Conservation (phyloP, 2,888 invertebrate genomes). For the Philopedon plagiatum region DNA sequence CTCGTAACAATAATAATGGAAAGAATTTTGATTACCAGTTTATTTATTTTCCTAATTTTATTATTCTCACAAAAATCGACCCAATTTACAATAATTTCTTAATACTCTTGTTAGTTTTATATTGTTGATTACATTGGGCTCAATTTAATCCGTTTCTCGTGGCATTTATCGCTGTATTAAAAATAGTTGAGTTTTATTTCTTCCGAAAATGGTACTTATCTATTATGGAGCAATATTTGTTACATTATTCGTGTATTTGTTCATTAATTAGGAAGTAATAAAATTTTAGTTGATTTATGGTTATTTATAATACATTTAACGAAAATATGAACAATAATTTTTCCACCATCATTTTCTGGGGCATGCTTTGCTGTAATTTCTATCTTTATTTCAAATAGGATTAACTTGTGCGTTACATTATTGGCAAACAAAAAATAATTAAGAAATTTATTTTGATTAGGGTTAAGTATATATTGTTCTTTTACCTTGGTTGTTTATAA, state of each 20-base stretch:
- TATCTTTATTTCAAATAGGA: too few relatives aligned
- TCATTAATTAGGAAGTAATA: not conserved
- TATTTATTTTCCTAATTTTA: not conserved
- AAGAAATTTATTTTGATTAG: too few relatives aligned
- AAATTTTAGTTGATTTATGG: not conserved
- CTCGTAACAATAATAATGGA: too few relatives aligned
- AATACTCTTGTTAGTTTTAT: not conserved
- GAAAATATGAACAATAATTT: not conserved
- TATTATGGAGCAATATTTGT: conserved; percentile 1
- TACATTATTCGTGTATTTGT: not conserved
- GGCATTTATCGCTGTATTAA: not conserved
- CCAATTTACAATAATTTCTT: not conserved
- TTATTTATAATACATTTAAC: not conserved
- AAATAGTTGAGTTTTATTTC: not conserved
- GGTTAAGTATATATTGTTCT: too few relatives aligned
- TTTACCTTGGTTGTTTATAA: too few relatives aligned
- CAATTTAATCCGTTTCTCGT: not conserved
- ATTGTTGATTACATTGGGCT: not conserved
- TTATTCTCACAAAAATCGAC: not conserved
- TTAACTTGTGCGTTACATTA: too few relatives aligned
- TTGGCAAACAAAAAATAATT: too few relatives aligned
- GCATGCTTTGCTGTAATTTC: too few relatives aligned
- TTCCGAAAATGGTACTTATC: not conserved
- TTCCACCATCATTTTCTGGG: too few relatives aligned
- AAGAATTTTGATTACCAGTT: too few relatives aligned